phyloP scores from a whole-genome alignment of 2,113 vertebrate genomes.

The Nipponia nippon region DNA sequence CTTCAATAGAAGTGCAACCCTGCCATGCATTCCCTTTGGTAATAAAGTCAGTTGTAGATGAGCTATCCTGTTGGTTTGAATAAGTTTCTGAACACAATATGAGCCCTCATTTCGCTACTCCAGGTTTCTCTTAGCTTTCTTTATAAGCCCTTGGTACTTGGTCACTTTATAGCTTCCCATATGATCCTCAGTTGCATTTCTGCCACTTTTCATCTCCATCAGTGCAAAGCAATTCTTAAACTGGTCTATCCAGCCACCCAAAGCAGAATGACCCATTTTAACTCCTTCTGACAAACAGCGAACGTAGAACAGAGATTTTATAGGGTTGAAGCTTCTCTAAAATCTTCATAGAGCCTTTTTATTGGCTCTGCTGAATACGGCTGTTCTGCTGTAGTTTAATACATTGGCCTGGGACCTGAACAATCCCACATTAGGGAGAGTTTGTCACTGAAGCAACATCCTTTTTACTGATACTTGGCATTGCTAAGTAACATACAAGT shows the following conservation, averaged over 20 bases:
- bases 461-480: background rate
- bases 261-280: background rate
- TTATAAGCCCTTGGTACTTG: background rate
- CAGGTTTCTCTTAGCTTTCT: background rate
- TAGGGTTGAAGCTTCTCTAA: background rate
- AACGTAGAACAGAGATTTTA: background rate
- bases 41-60: background rate
- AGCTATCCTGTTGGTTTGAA: background rate
- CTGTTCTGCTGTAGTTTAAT: background rate
- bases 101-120: background rate
- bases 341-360: background rate
- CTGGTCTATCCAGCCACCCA: background rate
- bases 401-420: background rate
- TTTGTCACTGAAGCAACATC: background rate
- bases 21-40: background rate
- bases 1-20: background rate
- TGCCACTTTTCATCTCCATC: background rate
- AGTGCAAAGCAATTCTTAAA: background rate
- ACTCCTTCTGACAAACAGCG: background rate
- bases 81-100: background rate
- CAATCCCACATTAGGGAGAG: background rate
- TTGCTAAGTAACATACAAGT: background rate
- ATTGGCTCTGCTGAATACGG: background rate
- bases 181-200: background rate
- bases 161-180: background rate